Base-by-base conservation (phyloP, 1,140 invertebrate genomes). In the Pteromalus puparum region DNA sequence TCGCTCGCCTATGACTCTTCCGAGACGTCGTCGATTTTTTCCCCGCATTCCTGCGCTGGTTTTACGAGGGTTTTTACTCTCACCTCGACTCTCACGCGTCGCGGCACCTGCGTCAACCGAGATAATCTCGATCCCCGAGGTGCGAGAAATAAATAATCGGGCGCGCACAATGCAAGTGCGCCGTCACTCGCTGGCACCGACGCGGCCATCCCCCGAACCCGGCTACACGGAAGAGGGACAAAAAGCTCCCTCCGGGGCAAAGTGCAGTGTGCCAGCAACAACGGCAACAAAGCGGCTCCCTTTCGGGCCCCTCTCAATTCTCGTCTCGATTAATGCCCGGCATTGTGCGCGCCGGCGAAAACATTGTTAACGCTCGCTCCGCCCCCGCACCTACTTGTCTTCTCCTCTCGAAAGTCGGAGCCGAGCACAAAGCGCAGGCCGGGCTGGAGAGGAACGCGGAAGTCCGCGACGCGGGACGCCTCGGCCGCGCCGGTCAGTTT, bases 401-500 rank as follows among this genome's bases (percentile, higher is more conserved):
- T 42, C 38, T 10, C 38, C 18, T n/a, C 53, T n/a, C 53, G 53
- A 61, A 61, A 61, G 53, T 61, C 53, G 53, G 53, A 61, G 53
- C 46, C 13, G 21, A 61, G 18, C 53, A 61, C 53, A 61, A 61
- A 61, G 53, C 30, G 30, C 30, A 5, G 3, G 30, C 2, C 30
- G 3, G 3, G 30, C 53, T 21, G 0, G 67, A 26, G 80, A 86
- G 80, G 87, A 88, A 89, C 88, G 87, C 88, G 89, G 88, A 89
- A 89, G 88, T 87, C 84, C 81, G 83, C 84, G 86, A 82, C 82
- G 85, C 67, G 80, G 67, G 86, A 85, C 87, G 89, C 83, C n/a
- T n/a, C n/a, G n/a, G n/a, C n/a, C n/a, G n/a, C n/a, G n/a, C n/a
- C 82, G 84, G 74, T 79, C 82, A 46, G 72, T 76, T 65, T 76